Evolutionary conservation across 2,113 vertebrate species (phyloP).

Genomic region (Chionomys nivalis): DNA sequence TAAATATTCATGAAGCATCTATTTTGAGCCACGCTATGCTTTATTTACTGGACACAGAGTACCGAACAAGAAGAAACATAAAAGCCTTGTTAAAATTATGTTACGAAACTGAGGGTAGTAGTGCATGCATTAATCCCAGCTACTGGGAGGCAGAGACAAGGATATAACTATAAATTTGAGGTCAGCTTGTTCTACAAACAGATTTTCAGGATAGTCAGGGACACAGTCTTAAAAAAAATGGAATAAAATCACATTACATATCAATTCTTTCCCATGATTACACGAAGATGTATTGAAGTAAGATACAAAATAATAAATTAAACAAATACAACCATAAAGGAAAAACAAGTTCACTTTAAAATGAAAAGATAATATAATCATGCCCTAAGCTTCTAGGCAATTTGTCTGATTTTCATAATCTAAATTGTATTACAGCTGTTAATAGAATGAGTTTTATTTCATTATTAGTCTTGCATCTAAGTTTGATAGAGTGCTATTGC

Average conservation of each 20-base stretch:
- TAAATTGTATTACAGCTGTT: slow-evolving; percentile 40
- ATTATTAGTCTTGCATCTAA: slow-evolving; percentile 56
- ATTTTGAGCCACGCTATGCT: not conserved
- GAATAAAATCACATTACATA: not conserved
- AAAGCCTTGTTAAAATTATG: not conserved
- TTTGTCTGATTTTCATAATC: not conserved
- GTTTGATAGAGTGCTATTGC: slow-evolving; percentile 42
- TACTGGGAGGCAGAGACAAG: not conserved
- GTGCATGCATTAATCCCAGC: not conserved
- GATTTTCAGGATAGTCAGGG: too few species aligned
- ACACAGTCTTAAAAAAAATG: not conserved
- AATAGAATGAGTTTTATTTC: slow-evolving; percentile 53
- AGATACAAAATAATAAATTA: not conserved
- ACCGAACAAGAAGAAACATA: not conserved
- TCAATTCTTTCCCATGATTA: not conserved
- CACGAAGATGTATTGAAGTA: not conserved
- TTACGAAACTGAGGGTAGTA: not conserved
- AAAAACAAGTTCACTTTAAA: not conserved
- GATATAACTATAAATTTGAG: not conserved
- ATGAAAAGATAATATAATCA: slow-evolving; percentile 3
- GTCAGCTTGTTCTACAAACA: not conserved
- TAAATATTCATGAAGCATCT: slow-evolving; percentile 50
- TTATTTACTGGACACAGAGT: not conserved
- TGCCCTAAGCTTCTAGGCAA: not conserved
- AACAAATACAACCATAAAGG: not conserved